These are phyloP conservation scores for Lophius americanus DNA, from an alignment of 2,797 vertebrate species.

Conservation along the genomic window DNA sequence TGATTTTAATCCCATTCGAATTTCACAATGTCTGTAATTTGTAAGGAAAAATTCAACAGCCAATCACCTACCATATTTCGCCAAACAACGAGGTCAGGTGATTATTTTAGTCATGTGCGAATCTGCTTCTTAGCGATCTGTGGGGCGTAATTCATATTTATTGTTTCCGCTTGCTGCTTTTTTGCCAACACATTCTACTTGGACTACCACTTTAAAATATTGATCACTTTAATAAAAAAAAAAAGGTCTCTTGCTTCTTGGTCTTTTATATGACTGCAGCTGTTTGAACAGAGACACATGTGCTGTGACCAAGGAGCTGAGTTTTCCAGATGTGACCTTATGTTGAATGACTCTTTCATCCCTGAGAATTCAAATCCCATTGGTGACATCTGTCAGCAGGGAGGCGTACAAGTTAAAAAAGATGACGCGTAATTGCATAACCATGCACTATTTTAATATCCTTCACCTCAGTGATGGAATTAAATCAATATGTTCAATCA, in stretches of 20 bases:
- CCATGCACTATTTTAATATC: constrained; percentile 47
- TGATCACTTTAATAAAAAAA: not conserved
- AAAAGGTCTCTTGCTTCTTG: not conserved
- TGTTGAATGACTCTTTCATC: constrained; percentile 38
- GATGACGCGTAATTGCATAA: constrained; percentile 55
- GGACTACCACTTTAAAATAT: not conserved
- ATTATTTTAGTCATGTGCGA: no score
- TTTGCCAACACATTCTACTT: no score
- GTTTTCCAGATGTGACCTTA: constrained; percentile 34
- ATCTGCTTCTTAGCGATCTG: no score
- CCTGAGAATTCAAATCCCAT: constrained; percentile 35
- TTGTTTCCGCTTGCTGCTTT: no score
- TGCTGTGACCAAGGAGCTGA: constrained; percentile 27
- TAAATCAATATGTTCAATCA: constrained; percentile 56
- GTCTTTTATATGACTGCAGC: not conserved
- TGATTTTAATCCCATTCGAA: no score
- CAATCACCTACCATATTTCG: no score
- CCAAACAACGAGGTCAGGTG: no score
- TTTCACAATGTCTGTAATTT: no score
- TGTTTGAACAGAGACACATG: constrained; percentile 2
- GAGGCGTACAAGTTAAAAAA: constrained; percentile 35
- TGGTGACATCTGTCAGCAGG: constrained; percentile 56
- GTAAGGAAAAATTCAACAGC: no score
- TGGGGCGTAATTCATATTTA: no score
- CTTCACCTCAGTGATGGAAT: constrained; percentile 53